These are phyloP conservation scores for Phoxinus phoxinus DNA, from an alignment of 2,113 vertebrate species.

Conservation along the genomic window DNA sequence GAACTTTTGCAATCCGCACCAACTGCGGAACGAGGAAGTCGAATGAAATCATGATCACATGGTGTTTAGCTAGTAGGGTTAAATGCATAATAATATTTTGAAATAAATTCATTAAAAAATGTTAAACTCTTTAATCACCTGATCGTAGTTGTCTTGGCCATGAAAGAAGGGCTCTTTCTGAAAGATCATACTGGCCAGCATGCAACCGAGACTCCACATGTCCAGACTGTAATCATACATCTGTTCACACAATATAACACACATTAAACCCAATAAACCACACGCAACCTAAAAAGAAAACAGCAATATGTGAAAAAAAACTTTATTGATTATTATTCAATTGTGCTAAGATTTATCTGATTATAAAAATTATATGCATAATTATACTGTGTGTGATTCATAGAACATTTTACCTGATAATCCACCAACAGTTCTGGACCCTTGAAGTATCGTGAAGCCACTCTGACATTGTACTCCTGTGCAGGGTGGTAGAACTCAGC, in stretches of 20 bases:
- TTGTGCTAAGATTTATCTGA: background rate
- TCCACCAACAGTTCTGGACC: slow-evolving; percentile 98
- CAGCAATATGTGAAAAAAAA: background rate
- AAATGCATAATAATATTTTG: background rate
- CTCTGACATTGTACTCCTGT: slow-evolving; percentile 99
- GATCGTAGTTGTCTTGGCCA: slow-evolving; percentile 98
- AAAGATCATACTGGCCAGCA: slow-evolving; percentile 99
- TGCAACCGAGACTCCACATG: slow-evolving; percentile 99
- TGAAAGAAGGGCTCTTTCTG: slow-evolving; percentile 98
- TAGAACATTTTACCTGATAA: slow-evolving; percentile 84
- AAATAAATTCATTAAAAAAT: background rate
- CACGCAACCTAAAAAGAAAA: background rate
- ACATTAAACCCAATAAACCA: background rate
- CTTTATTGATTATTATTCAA: background rate
- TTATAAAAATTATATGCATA: background rate
- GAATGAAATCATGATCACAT: background rate
- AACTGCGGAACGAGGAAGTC: slow-evolving; percentile 81
- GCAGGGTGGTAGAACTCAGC: slow-evolving; percentile 98
- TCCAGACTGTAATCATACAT: slow-evolving; percentile 99
- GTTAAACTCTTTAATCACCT: slow-evolving; percentile 74
- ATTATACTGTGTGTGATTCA: background rate
- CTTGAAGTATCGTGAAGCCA: slow-evolving; percentile 98
- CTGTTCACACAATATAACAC: slow-evolving; percentile 67
- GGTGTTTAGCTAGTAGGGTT: background rate
- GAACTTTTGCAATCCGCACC: slow-evolving; percentile 96